Conservation (phyloP, 1,140 invertebrate genomes). For the Riptortus pedestris region DNA sequence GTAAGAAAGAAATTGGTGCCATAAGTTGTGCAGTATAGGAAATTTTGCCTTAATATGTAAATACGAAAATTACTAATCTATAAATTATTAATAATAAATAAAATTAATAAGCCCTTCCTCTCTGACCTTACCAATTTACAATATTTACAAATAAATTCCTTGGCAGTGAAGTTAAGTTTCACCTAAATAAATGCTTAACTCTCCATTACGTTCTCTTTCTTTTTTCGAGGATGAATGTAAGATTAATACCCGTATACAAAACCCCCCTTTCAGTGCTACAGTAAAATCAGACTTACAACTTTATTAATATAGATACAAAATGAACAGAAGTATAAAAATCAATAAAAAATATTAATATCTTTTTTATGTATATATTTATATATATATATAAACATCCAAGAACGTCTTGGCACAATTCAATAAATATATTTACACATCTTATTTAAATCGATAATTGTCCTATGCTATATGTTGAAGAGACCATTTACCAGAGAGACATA, state of each 20-base stretch:
- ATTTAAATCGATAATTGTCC: too few species aligned
- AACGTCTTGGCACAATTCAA: too few species aligned
- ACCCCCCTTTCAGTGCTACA: background rate
- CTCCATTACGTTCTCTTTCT: background rate
- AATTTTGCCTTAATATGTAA: background rate
- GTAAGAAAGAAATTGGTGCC: background rate
- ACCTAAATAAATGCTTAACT: background rate
- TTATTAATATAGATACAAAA: background rate
- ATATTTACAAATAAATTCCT: too few species aligned
- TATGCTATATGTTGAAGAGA: too few species aligned
- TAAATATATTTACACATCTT: too few species aligned
- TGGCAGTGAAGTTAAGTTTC: background rate
- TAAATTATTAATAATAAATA: background rate
- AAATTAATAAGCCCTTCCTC: too few species aligned
- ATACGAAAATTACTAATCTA: background rate
- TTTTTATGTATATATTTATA: slow-evolving; percentile 1
- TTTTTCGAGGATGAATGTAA: too few species aligned
- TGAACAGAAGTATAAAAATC: slow-evolving; percentile 1
- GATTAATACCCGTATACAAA: too few species aligned
- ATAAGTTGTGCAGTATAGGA: background rate
- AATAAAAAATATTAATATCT: background rate
- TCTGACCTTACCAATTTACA: too few species aligned
- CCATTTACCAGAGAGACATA: too few species aligned
- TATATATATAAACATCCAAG: background rate
- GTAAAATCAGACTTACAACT: slow-evolving; percentile 18